phyloP scores from a whole-genome alignment of 2,888 invertebrate species.

The Ichneumon xanthorius region DNA sequence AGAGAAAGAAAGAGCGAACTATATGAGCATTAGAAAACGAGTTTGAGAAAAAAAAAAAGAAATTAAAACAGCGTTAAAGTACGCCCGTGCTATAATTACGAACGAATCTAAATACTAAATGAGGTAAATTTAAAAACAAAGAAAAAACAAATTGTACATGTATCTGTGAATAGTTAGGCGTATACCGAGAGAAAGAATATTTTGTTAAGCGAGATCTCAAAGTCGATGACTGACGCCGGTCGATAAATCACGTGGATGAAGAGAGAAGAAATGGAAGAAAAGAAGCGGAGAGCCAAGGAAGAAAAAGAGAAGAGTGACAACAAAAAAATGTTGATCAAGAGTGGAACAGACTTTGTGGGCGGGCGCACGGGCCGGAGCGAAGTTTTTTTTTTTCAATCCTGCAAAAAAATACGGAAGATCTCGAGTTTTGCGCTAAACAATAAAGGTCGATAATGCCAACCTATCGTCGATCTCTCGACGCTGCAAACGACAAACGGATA shows the following conservation, averaged over 20 bases:
- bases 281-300: neutral
- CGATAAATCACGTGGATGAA: constrained; percentile 29
- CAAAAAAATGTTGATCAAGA: neutral
- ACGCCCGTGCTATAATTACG: constrained; percentile 36
- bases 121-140: constrained; percentile 55
- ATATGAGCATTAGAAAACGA: constrained; percentile 38
- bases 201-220: constrained; percentile 74
- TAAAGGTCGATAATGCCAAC: neutral
- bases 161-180: constrained; percentile 66
- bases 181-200: constrained; percentile 70
- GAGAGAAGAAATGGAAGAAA: constrained; percentile 22
- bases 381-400: no score
- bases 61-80: constrained; percentile 4
- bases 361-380: neutral
- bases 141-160: constrained; percentile 69
- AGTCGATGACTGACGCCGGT: constrained; percentile 13
- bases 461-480: neutral
- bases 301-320: neutral
- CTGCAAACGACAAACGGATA: neutral
- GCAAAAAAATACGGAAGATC: neutral
- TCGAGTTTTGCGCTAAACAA: neutral
- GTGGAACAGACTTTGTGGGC: constrained; percentile 12
- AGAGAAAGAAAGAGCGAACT: constrained; percentile 51
- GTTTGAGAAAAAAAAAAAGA: constrained; percentile 1
- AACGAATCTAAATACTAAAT: constrained; percentile 61